phyloP scores from a whole-genome alignment of 1,140 invertebrate species.

The Cephus cinctus region DNA sequence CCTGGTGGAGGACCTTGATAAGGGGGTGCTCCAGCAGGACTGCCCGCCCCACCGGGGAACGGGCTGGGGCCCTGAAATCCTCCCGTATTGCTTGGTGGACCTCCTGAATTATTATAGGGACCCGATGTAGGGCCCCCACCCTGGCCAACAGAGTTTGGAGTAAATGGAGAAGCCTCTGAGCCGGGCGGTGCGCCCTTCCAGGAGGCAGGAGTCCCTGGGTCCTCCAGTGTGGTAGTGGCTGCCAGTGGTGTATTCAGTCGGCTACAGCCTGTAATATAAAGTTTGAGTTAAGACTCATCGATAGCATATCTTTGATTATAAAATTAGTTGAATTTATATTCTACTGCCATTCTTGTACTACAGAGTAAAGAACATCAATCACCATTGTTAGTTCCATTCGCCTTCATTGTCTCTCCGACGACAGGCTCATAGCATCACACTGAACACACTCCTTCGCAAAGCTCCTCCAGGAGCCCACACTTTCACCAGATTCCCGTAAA shows the following conservation, averaged over 20 bases:
- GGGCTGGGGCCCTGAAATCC: constrained; percentile 63
- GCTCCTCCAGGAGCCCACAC: no score
- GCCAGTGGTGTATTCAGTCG: constrained; percentile 65
- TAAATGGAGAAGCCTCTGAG: constrained; percentile 63
- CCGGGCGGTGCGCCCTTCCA: constrained; percentile 68
- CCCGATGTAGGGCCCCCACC: constrained; percentile 46
- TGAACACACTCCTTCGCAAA: constrained; percentile 24
- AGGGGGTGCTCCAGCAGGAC: constrained; percentile 62
- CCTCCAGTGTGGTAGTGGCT: constrained; percentile 69
- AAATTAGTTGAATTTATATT: no score
- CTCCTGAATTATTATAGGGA: constrained; percentile 57
- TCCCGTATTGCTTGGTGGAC: constrained; percentile 56
- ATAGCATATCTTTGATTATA: no score
- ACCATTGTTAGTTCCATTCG: constrained; percentile 57
- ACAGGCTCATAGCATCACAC: constrained; percentile 46
- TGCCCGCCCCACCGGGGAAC: constrained; percentile 65
- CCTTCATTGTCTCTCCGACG: constrained; percentile 48
- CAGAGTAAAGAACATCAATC: constrained; percentile 25
- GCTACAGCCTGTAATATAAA: constrained; percentile 61
- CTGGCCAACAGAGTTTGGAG: constrained; percentile 56
- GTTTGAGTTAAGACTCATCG: no score
- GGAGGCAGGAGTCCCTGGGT: constrained; percentile 62
- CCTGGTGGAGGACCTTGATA: constrained; percentile 69
- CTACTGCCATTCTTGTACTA: no score
- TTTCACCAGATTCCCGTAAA: neutral